These are phyloP conservation scores for Desoria tigrina DNA, from an alignment of 2,888 invertebrate genomes.

Conservation along the genomic window DNA sequence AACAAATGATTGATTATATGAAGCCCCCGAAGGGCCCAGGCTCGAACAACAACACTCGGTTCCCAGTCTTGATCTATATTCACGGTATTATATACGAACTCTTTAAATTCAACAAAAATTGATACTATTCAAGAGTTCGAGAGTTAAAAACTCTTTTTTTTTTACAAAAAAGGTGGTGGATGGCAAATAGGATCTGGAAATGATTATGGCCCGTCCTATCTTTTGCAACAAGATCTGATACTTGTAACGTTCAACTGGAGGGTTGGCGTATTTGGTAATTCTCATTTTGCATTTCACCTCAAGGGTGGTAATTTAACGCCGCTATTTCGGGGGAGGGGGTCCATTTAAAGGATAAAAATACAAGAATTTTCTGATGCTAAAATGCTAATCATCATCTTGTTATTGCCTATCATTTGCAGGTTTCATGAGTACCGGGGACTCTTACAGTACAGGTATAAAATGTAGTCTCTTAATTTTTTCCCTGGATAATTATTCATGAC, in stretches of 20 bases:
- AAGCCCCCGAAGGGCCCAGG: not conserved
- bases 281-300: not conserved
- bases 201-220: conserved; percentile 46
- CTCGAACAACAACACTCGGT: not conserved
- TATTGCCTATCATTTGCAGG: no score
- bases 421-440: conserved; percentile 28
- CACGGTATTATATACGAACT: not conserved
- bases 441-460: conserved; percentile 26
- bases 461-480: no score
- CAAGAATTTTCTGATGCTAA: no score
- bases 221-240: conserved; percentile 39
- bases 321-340: no score
- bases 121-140: no score
- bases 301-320: no score
- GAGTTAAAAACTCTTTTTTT: not conserved
- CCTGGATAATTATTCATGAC: conserved; percentile 1
- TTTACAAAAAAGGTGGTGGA: conserved; percentile 3
- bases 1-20: no score
- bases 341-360: no score
- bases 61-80: not conserved
- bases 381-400: no score
- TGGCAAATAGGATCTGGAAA: conserved; percentile 34
- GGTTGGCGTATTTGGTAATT: conserved; percentile 42
- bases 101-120: no score
- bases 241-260: conserved; percentile 46